Evolutionary conservation across 2,797 vertebrate species (phyloP).

Genomic region (Pterois miles): DNA sequence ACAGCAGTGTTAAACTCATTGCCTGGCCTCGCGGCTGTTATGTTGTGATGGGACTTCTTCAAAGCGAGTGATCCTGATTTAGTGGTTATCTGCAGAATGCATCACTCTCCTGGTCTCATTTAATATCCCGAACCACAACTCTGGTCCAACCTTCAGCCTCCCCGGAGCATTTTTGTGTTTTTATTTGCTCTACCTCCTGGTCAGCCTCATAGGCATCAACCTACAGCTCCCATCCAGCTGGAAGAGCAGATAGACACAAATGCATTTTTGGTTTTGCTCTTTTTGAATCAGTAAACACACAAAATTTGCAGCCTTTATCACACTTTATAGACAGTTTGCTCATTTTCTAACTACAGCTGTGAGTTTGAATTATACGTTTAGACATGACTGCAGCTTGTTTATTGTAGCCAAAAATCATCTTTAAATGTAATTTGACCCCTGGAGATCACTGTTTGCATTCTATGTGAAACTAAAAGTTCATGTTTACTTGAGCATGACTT

Average conservation of each 20-base stretch:
- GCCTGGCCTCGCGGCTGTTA: constrained; percentile 31
- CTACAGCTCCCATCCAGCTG: constrained; percentile 3
- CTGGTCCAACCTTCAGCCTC: constrained; percentile 24
- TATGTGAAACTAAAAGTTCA: not conserved
- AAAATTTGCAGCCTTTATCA: not conserved
- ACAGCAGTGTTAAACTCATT: constrained; percentile 18
- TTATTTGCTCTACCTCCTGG: constrained; percentile 24
- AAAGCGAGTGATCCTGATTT: constrained; percentile 44
- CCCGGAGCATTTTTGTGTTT: constrained; percentile 26
- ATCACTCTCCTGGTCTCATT: constrained; percentile 20
- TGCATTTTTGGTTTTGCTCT: constrained; percentile 4
- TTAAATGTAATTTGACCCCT: not conserved
- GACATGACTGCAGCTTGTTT: not conserved
- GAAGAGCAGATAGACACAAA: not conserved
- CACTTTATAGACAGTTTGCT: not conserved
- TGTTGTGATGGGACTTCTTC: constrained; percentile 51
- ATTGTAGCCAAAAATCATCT: not conserved
- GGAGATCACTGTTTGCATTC: not conserved
- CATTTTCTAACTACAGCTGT: not conserved
- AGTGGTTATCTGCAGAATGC: constrained; percentile 40
- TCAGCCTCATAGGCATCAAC: constrained; percentile 13
- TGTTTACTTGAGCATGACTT: no score
- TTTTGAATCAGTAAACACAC: not conserved
- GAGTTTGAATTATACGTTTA: not conserved
- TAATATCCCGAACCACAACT: constrained; percentile 30